These are phyloP conservation scores for Archivesica marissinica DNA, from an alignment of 1,140 invertebrate species.

Conservation along the genomic window DNA sequence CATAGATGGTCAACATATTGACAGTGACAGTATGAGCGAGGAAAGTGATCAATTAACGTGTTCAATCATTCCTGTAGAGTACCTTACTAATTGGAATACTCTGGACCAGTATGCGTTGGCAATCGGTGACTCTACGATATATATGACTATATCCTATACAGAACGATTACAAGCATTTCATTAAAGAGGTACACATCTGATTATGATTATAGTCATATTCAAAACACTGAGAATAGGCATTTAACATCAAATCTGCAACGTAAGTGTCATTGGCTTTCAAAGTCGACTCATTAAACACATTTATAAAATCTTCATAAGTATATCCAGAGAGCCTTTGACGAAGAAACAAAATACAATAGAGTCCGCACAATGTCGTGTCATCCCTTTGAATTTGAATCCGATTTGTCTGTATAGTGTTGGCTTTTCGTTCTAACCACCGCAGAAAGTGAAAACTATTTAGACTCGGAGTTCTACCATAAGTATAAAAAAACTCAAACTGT, in stretches of 20 bases:
- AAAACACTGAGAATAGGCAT: too few species aligned
- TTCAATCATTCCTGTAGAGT: neutral
- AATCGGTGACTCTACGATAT: neutral
- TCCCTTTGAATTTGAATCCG: too few species aligned
- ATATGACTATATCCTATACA: neutral
- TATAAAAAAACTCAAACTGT: conserved; percentile 61
- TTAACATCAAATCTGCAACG: too few species aligned
- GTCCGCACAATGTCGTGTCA: too few species aligned
- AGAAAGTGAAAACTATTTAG: conserved; percentile 15
- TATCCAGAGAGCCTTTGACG: too few species aligned
- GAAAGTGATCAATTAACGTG: neutral
- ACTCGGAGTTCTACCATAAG: conserved; percentile 31
- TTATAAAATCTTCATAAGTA: too few species aligned
- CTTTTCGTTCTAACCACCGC: neutral
- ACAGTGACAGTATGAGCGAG: neutral
- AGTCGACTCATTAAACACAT: too few species aligned
- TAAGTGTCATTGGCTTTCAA: too few species aligned
- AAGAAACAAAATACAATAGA: too few species aligned
- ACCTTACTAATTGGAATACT: neutral
- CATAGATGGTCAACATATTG: neutral
- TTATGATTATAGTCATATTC: neutral
- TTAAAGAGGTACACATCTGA: neutral
- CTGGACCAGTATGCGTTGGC: neutral
- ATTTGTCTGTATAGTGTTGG: too few species aligned
- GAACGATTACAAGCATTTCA: neutral